Evolutionary conservation across 2,888 invertebrate species (phyloP).

Genomic region (Agrotis ipsilon): DNA sequence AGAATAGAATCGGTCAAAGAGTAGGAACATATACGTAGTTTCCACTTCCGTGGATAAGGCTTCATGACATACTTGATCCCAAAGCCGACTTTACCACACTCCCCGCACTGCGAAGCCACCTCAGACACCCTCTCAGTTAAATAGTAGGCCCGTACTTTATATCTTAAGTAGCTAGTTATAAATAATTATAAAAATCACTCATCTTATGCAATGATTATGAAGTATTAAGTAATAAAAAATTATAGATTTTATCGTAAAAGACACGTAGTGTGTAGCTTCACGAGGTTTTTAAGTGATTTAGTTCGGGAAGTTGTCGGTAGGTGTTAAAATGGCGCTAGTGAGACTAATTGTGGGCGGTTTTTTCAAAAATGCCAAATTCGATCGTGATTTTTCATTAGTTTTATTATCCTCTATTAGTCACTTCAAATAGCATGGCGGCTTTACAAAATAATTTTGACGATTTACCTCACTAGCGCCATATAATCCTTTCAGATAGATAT

Average conservation of each 20-base stretch:
- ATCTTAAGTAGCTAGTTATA: conserved; percentile 25
- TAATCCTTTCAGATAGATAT: no score
- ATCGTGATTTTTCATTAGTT: not conserved
- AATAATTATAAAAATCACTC: conserved; percentile 27
- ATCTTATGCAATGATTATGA: conserved; percentile 56
- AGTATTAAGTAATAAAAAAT: conserved; percentile 36
- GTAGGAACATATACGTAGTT: no score
- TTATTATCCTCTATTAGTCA: not conserved
- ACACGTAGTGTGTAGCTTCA: conserved; percentile 47
- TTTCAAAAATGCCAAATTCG: not conserved
- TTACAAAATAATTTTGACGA: conserved; percentile 4
- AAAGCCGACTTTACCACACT: not conserved
- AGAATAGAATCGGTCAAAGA: no score
- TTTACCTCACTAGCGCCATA: conserved; percentile 30
- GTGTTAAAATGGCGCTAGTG: conserved; percentile 46
- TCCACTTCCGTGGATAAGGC: not conserved
- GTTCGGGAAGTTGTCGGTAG: conserved; percentile 19
- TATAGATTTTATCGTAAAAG: conserved; percentile 47
- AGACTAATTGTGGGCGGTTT: not conserved
- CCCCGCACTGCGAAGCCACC: not conserved
- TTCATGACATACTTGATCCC: not conserved
- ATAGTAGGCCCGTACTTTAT: not conserved
- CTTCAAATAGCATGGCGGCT: not conserved
- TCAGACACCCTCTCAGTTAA: not conserved
- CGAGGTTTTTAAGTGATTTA: conserved; percentile 19